A percentile compares a stretch with the other conserved stretches of the same genome.
phyloP scores from a whole-genome alignment of 2,113 vertebrate genomes.

The Odocoileus virginianus region DNA sequence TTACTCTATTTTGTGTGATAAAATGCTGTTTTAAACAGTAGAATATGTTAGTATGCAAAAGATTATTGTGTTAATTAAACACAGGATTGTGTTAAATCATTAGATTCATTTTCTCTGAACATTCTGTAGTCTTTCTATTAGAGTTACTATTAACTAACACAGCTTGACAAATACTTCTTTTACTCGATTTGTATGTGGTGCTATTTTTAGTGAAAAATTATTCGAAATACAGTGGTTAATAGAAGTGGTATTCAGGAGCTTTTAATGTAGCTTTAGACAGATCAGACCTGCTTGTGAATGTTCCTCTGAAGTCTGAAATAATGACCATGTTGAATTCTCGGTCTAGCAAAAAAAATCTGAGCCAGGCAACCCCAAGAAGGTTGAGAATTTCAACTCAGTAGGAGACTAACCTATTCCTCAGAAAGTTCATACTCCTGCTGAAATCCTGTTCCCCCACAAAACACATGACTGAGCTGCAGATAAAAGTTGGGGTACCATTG shows the following conservation, averaged over 20 bases:
- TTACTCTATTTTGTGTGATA: slow-evolving; percentile 31
- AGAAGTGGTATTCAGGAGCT: slow-evolving; percentile 43
- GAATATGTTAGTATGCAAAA: slow-evolving; percentile 27
- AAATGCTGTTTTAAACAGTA: slow-evolving; percentile 44
- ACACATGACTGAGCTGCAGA: slow-evolving; percentile 1
- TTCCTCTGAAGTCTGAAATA: slow-evolving; percentile 30
- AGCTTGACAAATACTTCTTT: slow-evolving; percentile 50
- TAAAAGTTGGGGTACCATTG: slow-evolving; percentile 21
- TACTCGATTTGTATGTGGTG: slow-evolving; percentile 8
- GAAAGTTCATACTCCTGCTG: background rate
- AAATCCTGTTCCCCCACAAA: slow-evolving; percentile 17
- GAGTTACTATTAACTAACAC: slow-evolving; percentile 39
- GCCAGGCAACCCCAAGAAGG: slow-evolving; percentile 47
- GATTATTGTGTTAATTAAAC: slow-evolving; percentile 57
- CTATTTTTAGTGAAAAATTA: slow-evolving; percentile 45
- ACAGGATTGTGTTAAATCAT: slow-evolving; percentile 32
- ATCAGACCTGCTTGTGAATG: slow-evolving; percentile 7
- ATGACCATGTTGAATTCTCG: slow-evolving; percentile 4
- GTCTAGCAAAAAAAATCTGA: slow-evolving; percentile 42
- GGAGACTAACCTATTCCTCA: slow-evolving; percentile 30
- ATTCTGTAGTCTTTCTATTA: slow-evolving; percentile 40
- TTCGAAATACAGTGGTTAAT: slow-evolving; percentile 49
- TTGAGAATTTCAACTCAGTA: slow-evolving; percentile 48
- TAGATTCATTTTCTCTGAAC: slow-evolving; percentile 55
- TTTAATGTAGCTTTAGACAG: slow-evolving; percentile 36